A percentile compares a stretch with the other conserved stretches of the same genome.
phyloP scores from a whole-genome alignment of 2,888 invertebrate species.

The Stegana nigrithorax region DNA sequence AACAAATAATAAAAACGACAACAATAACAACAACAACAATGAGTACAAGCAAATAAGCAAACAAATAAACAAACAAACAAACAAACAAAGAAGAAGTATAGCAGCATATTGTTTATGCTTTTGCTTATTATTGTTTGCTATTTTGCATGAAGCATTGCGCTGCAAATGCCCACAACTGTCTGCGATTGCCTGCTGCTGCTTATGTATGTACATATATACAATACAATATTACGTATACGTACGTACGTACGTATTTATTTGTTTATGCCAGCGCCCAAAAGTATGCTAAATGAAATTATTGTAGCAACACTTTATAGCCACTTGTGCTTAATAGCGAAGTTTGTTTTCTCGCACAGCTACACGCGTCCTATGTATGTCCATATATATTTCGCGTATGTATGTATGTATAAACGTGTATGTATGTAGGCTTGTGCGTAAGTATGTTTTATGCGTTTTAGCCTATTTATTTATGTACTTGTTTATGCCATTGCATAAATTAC shows the following conservation, averaged over 20 bases:
- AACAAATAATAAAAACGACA: neutral
- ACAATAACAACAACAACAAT: neutral
- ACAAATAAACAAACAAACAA: no score
- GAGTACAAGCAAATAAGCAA: no score
- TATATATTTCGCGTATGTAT: no score
- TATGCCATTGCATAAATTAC: slow-evolving; percentile 4
- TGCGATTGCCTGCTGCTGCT: no score
- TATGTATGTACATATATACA: no score
- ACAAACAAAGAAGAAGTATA: no score
- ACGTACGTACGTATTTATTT: neutral
- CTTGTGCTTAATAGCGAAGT: neutral
- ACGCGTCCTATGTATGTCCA: no score
- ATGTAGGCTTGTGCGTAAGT: neutral
- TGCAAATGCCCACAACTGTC: neutral
- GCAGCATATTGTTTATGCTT: slow-evolving; percentile 8
- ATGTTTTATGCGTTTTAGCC: neutral
- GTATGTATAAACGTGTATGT: no score
- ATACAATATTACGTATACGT: neutral
- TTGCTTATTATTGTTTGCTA: slow-evolving; percentile 1
- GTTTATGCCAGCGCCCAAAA: neutral
- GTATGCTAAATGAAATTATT: neutral
- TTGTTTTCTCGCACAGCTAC: no score
- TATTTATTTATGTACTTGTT: slow-evolving; percentile 16
- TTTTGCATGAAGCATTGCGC: neutral
- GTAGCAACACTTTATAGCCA: neutral